Evolutionary conservation across 1,140 invertebrate species (phyloP).

Genomic region (Druon quercuslanigerum): DNA sequence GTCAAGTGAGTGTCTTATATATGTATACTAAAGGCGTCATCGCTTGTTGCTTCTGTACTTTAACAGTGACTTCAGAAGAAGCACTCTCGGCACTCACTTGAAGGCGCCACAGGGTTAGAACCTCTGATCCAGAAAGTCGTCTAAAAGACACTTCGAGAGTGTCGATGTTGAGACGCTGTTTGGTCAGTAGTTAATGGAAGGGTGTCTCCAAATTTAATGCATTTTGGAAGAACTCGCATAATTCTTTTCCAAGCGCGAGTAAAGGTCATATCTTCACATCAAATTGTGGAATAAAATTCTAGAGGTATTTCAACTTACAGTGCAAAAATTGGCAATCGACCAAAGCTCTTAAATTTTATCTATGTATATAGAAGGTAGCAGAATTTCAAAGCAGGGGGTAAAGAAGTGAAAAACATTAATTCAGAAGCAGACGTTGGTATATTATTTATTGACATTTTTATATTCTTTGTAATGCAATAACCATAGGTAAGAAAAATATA

Average conservation of each 20-base stretch:
- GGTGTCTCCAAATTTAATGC: slow-evolving; percentile 1
- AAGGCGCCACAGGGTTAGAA: slow-evolving; percentile 12
- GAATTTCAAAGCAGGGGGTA: background rate
- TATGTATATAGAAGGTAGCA: background rate
- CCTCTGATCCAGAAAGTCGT: slow-evolving; percentile 4
- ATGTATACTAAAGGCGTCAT: background rate
- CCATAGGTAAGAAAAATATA: no score
- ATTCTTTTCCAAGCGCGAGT: background rate
- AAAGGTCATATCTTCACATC: background rate
- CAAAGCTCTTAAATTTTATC: background rate
- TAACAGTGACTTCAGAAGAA: slow-evolving; percentile 20
- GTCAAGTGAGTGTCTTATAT: background rate
- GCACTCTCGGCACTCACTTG: slow-evolving; percentile 4
- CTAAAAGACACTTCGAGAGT: slow-evolving; percentile 15
- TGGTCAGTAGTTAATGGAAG: slow-evolving; percentile 17
- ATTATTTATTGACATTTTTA: no score
- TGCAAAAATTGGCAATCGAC: slow-evolving; percentile 7
- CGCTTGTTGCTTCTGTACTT: slow-evolving; percentile 14
- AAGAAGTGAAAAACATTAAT: no score
- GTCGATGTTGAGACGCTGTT: slow-evolving; percentile 12
- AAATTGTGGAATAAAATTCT: background rate
- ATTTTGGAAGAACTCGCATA: background rate
- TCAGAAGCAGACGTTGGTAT: no score
- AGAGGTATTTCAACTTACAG: background rate
- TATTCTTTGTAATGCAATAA: no score